Base-by-base conservation (phyloP, 1,140 invertebrate species). In the Adoxophyes honmai region DNA sequence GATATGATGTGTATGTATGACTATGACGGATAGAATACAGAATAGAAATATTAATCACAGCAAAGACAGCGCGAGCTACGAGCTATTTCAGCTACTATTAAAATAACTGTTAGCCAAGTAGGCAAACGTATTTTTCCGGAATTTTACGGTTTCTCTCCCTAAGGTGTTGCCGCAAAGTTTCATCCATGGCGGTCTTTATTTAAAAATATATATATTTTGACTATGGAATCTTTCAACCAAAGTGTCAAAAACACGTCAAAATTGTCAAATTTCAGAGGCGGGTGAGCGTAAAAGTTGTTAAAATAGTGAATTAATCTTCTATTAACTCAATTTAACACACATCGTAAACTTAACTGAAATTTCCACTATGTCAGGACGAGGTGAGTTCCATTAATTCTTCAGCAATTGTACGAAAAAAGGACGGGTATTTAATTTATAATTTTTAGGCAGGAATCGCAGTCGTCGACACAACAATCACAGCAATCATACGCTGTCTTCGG, bases 371-470 rank as follows among this genome's bases (percentile, higher is more conserved):
- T 71, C 73, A 56, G 73, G 67, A 51, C 60, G 68, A 63, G 67
- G 73, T 75, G 68, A 39, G 15, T 52, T 6, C 21, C 21, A 28
- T 6, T 6, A 28, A 2, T 6, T 28, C 2, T 3, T 28, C 21
- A 28, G 6, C 21, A 28, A 28, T 28, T 28, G 6, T 2, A 2
- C 6, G 6, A 28, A 28, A 28, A 28, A 3, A 28, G 2, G 10
- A 4, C 38, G 15, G 11, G 8, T 28, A 33, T 14, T 9, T 66
- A 14, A 51, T 15, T 42, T 13, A 36, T 42, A 42, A 13, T 44
- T 74, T 66, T 42, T 52, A 85, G 84, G 77, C 13, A 76, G 68
- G 68, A 66, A 71, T 51, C 80, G 80, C 18, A 63, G 69, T 4
- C 74, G 82, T 34, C 62, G 70, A 44, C 66, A 62, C 15, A 69